Percentiles rank a stretch among this genome's conserved stretches.
These are phyloP conservation scores for Cataglyphis albicans DNA, from an alignment of 2,888 invertebrate genomes.

Conservation along the genomic window DNA sequence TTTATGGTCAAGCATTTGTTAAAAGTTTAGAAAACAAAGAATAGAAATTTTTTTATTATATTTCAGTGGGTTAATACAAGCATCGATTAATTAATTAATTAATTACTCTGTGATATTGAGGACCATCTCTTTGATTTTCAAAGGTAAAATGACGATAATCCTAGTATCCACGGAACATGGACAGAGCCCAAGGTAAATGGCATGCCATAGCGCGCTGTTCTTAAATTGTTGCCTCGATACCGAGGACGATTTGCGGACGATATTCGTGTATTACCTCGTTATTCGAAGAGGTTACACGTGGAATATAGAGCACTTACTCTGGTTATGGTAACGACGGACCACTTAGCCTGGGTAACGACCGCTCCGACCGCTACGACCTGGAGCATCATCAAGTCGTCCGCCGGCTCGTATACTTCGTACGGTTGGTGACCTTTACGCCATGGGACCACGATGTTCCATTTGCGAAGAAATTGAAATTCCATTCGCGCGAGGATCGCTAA, in stretches of 20 bases:
- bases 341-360: constrained; percentile 82
- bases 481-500: constrained; percentile 64
- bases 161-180: constrained; percentile 45
- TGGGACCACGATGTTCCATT: constrained; percentile 72
- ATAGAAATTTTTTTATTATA: neutral
- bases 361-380: constrained; percentile 69
- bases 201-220: constrained; percentile 54
- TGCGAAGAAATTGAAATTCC: constrained; percentile 73
- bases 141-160: constrained; percentile 52
- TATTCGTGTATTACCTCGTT: constrained; percentile 73
- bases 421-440: constrained; percentile 80
- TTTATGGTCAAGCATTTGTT: neutral
- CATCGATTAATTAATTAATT: neutral
- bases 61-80: neutral
- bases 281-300: constrained; percentile 70
- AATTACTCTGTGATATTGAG: neutral
- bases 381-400: constrained; percentile 67
- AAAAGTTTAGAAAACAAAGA: neutral
- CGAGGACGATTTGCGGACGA: constrained; percentile 6
- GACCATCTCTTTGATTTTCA: constrained; percentile 38
- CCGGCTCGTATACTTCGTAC: constrained; percentile 61
- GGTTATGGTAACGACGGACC: constrained; percentile 76
- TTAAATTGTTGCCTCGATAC: constrained; percentile 69
- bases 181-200: constrained; percentile 68
- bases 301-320: constrained; percentile 79